Percentiles rank a stretch among this genome's conserved stretches.
Conservation (phyloP, 1,140 invertebrate genomes). For the Dreissena rostriformis region DNA sequence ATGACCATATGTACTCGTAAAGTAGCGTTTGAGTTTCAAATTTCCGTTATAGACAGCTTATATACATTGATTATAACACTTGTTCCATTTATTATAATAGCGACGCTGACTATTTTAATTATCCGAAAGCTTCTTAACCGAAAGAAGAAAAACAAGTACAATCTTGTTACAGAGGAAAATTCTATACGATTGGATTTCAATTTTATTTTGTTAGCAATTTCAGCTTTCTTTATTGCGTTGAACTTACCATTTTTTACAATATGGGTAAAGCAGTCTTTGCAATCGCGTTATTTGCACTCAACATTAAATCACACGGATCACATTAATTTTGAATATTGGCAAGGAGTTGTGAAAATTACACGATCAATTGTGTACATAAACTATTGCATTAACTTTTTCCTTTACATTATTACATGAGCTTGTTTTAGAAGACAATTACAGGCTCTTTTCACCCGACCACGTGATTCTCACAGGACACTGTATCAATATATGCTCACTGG, state of each 20-base stretch:
- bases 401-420: slow-evolving; percentile 72
- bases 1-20: slow-evolving; percentile 52
- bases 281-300: not conserved
- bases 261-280: slow-evolving; percentile 58
- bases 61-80: slow-evolving; percentile 68
- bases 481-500: too few relatives aligned
- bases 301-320: not conserved
- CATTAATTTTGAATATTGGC: slow-evolving; percentile 56
- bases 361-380: slow-evolving; percentile 73
- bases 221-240: slow-evolving; percentile 64
- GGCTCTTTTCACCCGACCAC: too few relatives aligned
- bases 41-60: slow-evolving; percentile 66
- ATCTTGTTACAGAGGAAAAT: slow-evolving; percentile 59
- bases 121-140: slow-evolving; percentile 58
- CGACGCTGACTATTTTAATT: slow-evolving; percentile 65
- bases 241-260: slow-evolving; percentile 68
- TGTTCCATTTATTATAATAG: slow-evolving; percentile 66
- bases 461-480: too few relatives aligned
- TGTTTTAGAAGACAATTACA: slow-evolving; percentile 65
- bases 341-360: slow-evolving; percentile 63
- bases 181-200: slow-evolving; percentile 65
- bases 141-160: slow-evolving; percentile 38
- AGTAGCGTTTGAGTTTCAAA: slow-evolving; percentile 38
- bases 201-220: slow-evolving; percentile 66
- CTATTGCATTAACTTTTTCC: slow-evolving; percentile 74